Conservation (phyloP, 2,797 vertebrate species). For the Microctenopoma steveboyesi region DNA sequence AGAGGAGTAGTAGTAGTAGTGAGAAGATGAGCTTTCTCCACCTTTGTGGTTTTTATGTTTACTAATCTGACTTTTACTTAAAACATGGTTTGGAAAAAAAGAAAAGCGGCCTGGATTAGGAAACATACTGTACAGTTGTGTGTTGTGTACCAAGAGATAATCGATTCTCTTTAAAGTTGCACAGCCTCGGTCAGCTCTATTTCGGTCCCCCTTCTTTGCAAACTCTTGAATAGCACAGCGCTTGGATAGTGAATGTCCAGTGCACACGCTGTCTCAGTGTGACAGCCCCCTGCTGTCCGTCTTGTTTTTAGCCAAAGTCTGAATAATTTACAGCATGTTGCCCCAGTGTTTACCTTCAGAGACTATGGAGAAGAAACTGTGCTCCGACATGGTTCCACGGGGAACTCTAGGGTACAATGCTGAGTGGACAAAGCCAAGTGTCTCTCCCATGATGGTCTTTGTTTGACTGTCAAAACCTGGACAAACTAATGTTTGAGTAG, state of each 20-base stretch:
- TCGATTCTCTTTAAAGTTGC: conserved; percentile 33
- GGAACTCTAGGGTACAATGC: conserved; percentile 57
- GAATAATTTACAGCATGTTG: conserved; percentile 75
- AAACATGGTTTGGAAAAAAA: neutral
- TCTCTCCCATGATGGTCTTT: conserved; percentile 64
- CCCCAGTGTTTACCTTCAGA: conserved; percentile 71
- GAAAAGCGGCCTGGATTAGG: neutral
- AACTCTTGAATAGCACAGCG: conserved; percentile 59
- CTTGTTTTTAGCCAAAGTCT: conserved; percentile 60
- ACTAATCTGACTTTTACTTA: conserved; percentile 18
- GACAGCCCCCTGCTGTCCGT: conserved; percentile 59
- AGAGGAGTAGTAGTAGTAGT: conserved; percentile 1
- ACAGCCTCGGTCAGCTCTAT: conserved; percentile 24
- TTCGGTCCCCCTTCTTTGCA: conserved; percentile 31
- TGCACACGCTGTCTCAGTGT: conserved; percentile 16
- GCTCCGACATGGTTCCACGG: conserved; percentile 47
- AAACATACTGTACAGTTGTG: conserved; percentile 26
- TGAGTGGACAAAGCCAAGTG: conserved; percentile 68
- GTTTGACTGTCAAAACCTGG: conserved; percentile 60
- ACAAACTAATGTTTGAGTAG: conserved; percentile 69
- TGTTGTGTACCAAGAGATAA: conserved; percentile 28
- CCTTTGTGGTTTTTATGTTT: conserved; percentile 23
- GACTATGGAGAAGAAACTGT: conserved; percentile 59
- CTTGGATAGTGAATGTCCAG: conserved; percentile 63
- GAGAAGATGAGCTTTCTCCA: conserved; percentile 15